Base-by-base conservation (phyloP, 1,140 invertebrate species). In the Chionoecetes opilio region DNA sequence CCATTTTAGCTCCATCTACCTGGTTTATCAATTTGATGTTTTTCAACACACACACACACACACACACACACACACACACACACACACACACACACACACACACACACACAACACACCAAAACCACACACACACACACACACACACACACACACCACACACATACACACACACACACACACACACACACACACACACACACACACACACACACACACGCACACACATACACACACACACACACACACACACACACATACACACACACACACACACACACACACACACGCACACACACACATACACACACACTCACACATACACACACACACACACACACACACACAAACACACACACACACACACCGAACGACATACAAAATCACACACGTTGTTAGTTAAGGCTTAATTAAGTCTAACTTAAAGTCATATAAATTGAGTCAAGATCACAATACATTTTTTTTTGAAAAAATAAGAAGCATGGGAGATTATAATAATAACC, bases 221-320 rank as follows among this genome's bases (percentile, higher is more conserved):
- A 87, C 32, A 31, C 85, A 35, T 38, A 31, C 29, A 35, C n/a
- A 35, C 84, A 17, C 26, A 34, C 29, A 34, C 32, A 34, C 84
- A 86, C 26, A 86, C 84, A 86, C 26, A 31, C 84, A 86, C 26
- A 86, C 84, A 86, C 26, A 86, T 29, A 86, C 29, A 86, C 84
- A 31, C 29, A 17, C 85, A 87, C n/a, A 32, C 85, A 87, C 29
- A 87, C 32, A 87, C 2, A 34, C 2, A 87, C n/a, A 31, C 31
- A 87, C 8, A 21, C 63, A 17, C 11, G 8, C 11, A 75, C 11
- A 75, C 63, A 75, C 82, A 35, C 8, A 75, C 26, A 75, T 3
- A 75, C 63, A 75, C 0, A 75, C 21, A 75, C 11, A 75, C 63
- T n/a, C 1, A 75, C 63, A 75, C 0, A 75, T 21, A 6, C 5